Evolutionary conservation across 1,140 invertebrate genomes (phyloP).

Genomic region (Drosophila quadrilineata): DNA sequence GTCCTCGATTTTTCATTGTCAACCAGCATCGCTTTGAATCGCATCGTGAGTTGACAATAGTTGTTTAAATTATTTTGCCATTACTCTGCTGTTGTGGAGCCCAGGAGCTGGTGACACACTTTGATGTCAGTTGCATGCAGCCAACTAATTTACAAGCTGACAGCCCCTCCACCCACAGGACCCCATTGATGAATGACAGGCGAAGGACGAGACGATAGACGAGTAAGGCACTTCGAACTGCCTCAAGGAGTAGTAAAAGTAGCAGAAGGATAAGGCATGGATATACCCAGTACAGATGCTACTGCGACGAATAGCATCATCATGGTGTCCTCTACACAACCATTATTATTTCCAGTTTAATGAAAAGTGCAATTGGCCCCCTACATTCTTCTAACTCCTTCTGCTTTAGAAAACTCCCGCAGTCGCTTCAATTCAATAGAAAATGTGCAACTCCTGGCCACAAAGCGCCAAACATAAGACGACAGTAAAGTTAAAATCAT

Average conservation of each 20-base stretch:
- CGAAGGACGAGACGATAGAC: slow-evolving; percentile 26
- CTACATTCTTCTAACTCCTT: background rate
- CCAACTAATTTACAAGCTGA: slow-evolving; percentile 60
- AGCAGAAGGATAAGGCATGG: background rate
- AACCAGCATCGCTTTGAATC: background rate
- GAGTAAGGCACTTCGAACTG: slow-evolving; percentile 37
- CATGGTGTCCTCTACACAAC: slow-evolving; percentile 35
- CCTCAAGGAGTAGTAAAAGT: slow-evolving; percentile 9
- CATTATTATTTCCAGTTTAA: slow-evolving; percentile 61
- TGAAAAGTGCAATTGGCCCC: slow-evolving; percentile 69
- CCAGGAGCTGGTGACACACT: slow-evolving; percentile 61
- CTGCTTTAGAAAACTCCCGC: slow-evolving; percentile 10
- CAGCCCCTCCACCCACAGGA: background rate
- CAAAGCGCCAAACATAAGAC: slow-evolving; percentile 47
- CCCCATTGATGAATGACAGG: slow-evolving; percentile 58
- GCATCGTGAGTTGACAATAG: slow-evolving; percentile 64
- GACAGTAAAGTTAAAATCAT: slow-evolving; percentile 23
- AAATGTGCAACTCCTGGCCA: slow-evolving; percentile 55
- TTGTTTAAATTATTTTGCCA: slow-evolving; percentile 71
- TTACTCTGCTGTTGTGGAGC: slow-evolving; percentile 32
- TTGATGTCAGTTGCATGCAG: slow-evolving; percentile 70
- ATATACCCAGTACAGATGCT: background rate
- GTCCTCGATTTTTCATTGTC: slow-evolving; percentile 21
- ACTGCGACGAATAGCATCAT: slow-evolving; percentile 13
- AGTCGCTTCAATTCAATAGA: slow-evolving; percentile 59